Conservation (phyloP, 92 coral and sea anemone species). For the Paramuricea clavata region DNA sequence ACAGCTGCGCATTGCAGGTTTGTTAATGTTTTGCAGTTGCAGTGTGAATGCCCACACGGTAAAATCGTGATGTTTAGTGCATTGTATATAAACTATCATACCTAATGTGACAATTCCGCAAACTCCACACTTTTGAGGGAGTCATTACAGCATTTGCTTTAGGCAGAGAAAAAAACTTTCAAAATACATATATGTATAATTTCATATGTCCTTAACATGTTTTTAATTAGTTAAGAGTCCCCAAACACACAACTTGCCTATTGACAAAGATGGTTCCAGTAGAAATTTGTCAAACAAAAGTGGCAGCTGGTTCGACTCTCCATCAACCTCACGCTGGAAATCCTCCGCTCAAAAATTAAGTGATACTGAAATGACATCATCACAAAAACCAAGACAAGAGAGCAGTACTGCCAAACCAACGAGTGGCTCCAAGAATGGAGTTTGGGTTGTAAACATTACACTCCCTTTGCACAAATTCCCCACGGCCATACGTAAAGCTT, state of each 20-base stretch:
- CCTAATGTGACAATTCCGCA: too few relatives aligned
- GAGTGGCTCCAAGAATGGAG: neutral
- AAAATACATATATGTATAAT: too few relatives aligned
- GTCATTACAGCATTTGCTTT: too few relatives aligned
- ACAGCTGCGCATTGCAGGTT: neutral
- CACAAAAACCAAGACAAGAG: neutral
- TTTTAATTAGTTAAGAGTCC: too few relatives aligned
- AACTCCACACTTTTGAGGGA: too few relatives aligned
- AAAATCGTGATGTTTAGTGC: too few relatives aligned
- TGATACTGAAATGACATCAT: neutral
- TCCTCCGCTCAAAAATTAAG: too few relatives aligned
- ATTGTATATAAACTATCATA: too few relatives aligned
- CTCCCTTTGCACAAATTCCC: constrained; percentile 25
- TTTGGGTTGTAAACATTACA: neutral
- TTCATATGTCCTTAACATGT: too few relatives aligned
- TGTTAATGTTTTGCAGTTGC: neutral
- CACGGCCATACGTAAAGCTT: constrained; percentile 22
- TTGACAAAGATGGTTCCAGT: neutral
- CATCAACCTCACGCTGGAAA: constrained; percentile 2
- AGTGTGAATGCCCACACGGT: too few relatives aligned
- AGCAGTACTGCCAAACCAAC: neutral
- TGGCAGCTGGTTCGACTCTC: constrained; percentile 23
- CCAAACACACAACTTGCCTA: constrained; percentile 29
- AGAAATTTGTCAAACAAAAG: constrained; percentile 6
- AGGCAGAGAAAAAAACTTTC: too few relatives aligned